Percentiles rank a stretch among this genome's conserved stretches.
Conservation (phyloP, 92 coral and sea anemone species). For the Isaurus tuberculatus region DNA sequence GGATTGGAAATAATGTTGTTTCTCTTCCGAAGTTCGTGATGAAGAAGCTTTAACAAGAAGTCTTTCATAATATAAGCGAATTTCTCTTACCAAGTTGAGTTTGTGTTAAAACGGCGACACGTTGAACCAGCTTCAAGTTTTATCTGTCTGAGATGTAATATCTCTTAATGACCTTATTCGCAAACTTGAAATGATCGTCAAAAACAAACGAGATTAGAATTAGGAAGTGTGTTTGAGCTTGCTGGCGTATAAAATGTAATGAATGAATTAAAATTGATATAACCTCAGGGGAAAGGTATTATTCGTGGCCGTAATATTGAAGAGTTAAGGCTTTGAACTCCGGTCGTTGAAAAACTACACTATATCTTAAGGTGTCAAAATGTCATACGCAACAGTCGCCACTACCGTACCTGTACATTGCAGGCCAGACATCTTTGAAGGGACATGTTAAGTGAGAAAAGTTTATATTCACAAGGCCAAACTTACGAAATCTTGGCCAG, state of each 20-base stretch:
- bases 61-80: background rate
- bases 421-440: slow-evolving; percentile 9
- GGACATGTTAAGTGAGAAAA: background rate
- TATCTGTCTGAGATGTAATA: slow-evolving; percentile 1
- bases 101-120: background rate
- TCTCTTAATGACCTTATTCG: slow-evolving; percentile 4
- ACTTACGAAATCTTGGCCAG: background rate
- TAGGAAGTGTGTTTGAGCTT: background rate
- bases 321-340: background rate
- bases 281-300: background rate
- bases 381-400: background rate
- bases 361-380: background rate
- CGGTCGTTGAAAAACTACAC: background rate
- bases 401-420: background rate
- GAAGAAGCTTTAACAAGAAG: background rate
- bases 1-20: background rate
- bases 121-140: background rate
- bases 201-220: background rate
- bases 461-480: background rate
- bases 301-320: background rate
- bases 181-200: background rate
- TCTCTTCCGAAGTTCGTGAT: background rate
- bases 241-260: background rate
- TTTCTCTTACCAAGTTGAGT: background rate
- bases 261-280: background rate